Evolutionary conservation across 2,888 invertebrate species (phyloP), one percentile per base, ranked within the genome.

Genomic region (Amphiduros pacificus): DNA sequence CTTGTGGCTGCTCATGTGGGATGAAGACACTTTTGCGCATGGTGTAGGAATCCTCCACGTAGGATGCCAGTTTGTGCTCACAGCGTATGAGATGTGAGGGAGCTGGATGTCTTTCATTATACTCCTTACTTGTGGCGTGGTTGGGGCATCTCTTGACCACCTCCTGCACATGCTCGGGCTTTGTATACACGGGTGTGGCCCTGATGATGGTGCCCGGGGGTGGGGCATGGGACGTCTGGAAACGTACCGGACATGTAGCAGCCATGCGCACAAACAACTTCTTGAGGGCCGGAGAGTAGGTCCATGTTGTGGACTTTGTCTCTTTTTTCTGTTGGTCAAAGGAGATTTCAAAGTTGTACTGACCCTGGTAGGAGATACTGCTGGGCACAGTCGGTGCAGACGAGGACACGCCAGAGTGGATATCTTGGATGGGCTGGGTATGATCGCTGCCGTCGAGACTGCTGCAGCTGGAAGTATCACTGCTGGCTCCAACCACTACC

Each of bases 141-240:
- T 89, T 89, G 2, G 88, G 85, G 69, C 91, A 92, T 0, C 90
- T 82, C 64, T 85, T 85, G 0, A 91, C 91, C 0, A 89, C 84
- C 62, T 89, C 88, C 75, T 87, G 87, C 0, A 88, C 85, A 72
- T 89, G 87, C 54, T 89, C 87, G 2, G 87, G 86, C 50, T 87
- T 85, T 24, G 87, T 85, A 72, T 86, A 91, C 5, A 90, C 87
- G 14, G 89, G 87, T 24, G 88, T 87, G 0, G 89, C 87, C 0
- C 91, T 85, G 36, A 91, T 85, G 72, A 82, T 86, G 69, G 53
- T 79, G 69, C 14, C 81, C 51, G 20, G 76, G 31, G 71, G 80
- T 53, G 71, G 76, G 27, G 26, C 69, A 40, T 82, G 79, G 17
- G 83, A 82, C 84, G 89, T 88, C 63, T 86, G 86, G 78, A 91